Evolutionary conservation across 1,140 invertebrate species (phyloP), one percentile per base, ranked within the genome.

Genomic region (Drepana arcuata): DNA sequence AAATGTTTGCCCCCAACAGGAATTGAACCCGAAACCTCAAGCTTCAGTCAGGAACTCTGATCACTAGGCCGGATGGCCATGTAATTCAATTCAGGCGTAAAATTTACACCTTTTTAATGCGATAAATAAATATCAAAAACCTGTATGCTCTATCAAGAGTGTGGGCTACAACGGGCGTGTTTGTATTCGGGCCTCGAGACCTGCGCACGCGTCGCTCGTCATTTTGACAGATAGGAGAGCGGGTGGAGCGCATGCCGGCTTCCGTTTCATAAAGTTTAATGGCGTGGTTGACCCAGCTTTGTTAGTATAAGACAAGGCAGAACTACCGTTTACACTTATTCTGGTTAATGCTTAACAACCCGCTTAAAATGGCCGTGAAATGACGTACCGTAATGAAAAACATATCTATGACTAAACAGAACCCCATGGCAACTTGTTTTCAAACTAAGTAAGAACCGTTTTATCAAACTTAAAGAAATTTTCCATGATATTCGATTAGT

Each of bases 191-290:
- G n/a, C n/a, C n/a, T n/a, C n/a, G 54, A 43, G 38, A 52, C 59
- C 49, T 66, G 74, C 65, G 74, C 72, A 74, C 68, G 74, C 67
- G 74, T 54, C 64, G 54, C 57, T 62, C 43, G 50, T 53, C 48
- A 45, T 69, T 64, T 72, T 78, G 73, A 77, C 70, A 78, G 69
- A 73, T 67, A 59, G 62, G 48, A 63, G 60, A 60, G 56, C 43
- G 49, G 42, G 44, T 43, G 32, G 55, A 48, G 41, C 41, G 51
- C 70, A 73, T 64, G 71, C 68, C 61, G 45, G 72, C 70, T 77
- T 78, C 72, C 73, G 77, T 81, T 78, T 75, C 64, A 73, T 78
- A 74, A 77, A 74, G 41, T 77, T 81, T 81, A 73, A 81, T 56
- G 60, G 66, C 66, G 64, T 48, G 72, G 73, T 78, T 73, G 68